Evolutionary conservation across 2,113 vertebrate genomes (phyloP), one percentile per base, ranked within the genome.

Genomic region (Litocranius walleri): DNA sequence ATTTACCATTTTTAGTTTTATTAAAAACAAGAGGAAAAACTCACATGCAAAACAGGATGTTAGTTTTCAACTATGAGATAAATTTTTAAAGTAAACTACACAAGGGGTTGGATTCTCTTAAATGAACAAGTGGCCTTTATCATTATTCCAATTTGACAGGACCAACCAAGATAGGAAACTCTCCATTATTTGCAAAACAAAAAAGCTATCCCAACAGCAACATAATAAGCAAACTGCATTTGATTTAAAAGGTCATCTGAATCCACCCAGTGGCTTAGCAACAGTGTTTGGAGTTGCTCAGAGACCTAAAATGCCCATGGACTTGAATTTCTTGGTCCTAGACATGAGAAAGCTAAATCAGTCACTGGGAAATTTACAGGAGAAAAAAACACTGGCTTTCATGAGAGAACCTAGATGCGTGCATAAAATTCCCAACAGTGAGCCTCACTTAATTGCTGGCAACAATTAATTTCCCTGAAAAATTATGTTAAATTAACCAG

Each of bases 171-270:
- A 97, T 97, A 97, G 98, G 95, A 98, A 98, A 98, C 56, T 94
- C 97, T 97, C 92, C 96, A 54, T 94, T 97, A 96, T 95, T 97
- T 61, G 11, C 92, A 97, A 97, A 98, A 98, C 93, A 98, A 98
- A 98, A 98, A 97, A 82, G 62, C 92, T 91, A 96, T 4, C 87
- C 96, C 97, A 92, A 96, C 71, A 97, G 94, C 92, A 90, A 96
- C 84, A 95, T 97, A 98, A 97, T 85, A 98, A 97, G 87, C 78
- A 98, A 98, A 98, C 96, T 85, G 91, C 91, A 95, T 30, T 98
- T 95, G 97, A 98, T 96, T 98, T 97, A 97, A 98, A 98, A 98
- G 98, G 98, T 98, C 95, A 25, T 90, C 97, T 98, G 98, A 98
- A 98, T 91, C 92, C 97, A 93, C 94, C 96, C 67, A 98, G 97